Conservation (phyloP, 2,888 invertebrate genomes). For the Octodonta nipae region DNA sequence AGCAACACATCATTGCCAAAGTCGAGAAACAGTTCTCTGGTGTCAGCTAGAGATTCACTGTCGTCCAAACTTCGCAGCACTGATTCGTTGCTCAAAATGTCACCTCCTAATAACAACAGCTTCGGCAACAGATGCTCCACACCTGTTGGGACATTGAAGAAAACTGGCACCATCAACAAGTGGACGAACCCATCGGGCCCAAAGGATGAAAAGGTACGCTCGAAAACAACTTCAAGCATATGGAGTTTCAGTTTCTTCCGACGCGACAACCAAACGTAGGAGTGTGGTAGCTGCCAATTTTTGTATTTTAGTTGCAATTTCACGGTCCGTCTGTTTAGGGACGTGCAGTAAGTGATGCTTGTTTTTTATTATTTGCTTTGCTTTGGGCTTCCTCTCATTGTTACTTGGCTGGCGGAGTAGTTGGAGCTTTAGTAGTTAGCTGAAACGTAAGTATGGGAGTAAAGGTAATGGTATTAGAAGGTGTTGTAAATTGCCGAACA, state of each 20-base stretch:
- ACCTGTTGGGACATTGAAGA: no score
- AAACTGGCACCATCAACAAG: constrained; percentile 18
- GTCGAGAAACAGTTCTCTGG: constrained; percentile 33
- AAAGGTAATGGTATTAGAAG: neutral
- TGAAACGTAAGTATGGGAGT: neutral
- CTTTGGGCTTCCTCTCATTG: constrained; percentile 4
- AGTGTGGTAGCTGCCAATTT: constrained; percentile 23
- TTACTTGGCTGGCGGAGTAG: constrained; percentile 3
- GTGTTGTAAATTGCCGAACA: no score
- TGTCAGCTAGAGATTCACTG: constrained; percentile 37
- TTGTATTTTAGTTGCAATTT: constrained; percentile 28
- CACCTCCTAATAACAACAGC: constrained; percentile 12
- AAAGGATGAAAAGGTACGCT: constrained; percentile 51
- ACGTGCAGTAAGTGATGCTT: constrained; percentile 36
- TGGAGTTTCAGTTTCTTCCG: constrained; percentile 52
- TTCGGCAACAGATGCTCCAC: neutral
- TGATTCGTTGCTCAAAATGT: constrained; percentile 38
- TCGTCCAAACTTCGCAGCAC: constrained; percentile 40
- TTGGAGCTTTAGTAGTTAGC: constrained; percentile 9
- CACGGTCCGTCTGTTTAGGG: constrained; percentile 11
- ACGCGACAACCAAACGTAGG: constrained; percentile 40
- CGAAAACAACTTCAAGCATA: constrained; percentile 47
- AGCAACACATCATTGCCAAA: constrained; percentile 31
- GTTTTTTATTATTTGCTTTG: constrained; percentile 30
- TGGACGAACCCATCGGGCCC: constrained; percentile 10